phyloP scores from a whole-genome alignment of 2,113 vertebrate genomes.

The Rhea americana region DNA sequence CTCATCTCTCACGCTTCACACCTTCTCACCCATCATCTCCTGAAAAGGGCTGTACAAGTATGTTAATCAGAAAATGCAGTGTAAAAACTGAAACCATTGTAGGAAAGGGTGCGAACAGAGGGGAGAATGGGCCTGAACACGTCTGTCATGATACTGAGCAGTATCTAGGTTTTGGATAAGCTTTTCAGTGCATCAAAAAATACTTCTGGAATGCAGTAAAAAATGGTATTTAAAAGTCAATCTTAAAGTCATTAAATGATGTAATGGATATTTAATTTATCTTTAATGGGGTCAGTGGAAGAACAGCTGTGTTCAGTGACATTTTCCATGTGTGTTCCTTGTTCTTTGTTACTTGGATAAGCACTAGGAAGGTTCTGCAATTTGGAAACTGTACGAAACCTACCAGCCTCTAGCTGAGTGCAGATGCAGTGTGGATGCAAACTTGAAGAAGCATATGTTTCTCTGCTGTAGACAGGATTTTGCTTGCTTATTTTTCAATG shows the following conservation, averaged over 20 bases:
- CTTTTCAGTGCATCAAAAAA: neutral
- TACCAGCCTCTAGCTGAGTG: neutral
- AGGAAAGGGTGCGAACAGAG: conserved; percentile 12
- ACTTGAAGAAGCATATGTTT: neutral
- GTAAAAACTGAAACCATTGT: neutral
- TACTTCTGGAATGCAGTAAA: neutral
- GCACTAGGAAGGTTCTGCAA: neutral
- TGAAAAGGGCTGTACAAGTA: neutral
- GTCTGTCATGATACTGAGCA: neutral
- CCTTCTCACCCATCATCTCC: neutral
- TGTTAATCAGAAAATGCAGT: conserved; percentile 37
- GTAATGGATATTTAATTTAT: neutral
- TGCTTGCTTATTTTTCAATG: neutral
- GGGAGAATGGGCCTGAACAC: neutral
- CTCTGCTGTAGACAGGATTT: neutral
- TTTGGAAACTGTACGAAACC: neutral
- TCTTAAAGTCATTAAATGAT: neutral
- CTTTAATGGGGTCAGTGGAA: neutral
- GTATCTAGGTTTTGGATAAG: neutral
- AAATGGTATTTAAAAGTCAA: neutral
- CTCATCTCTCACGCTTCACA: neutral
- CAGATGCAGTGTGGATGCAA: neutral
- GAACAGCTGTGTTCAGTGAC: neutral
- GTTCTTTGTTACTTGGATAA: neutral
- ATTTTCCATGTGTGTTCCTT: neutral